Base-by-base conservation (phyloP, 1,140 invertebrate genomes). In the Acromyrmex heyeri region DNA sequence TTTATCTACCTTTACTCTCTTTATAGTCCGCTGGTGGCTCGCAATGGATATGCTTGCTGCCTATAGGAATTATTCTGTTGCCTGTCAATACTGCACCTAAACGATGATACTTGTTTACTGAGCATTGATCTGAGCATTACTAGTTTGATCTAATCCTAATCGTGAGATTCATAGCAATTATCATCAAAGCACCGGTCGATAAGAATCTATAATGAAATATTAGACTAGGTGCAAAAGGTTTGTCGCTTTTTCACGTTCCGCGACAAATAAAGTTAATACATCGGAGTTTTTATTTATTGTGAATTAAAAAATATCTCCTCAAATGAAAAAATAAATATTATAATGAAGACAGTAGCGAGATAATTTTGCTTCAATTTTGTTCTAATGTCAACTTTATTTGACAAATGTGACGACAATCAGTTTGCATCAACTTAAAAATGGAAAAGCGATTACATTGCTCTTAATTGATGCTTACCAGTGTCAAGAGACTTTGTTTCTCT, bases 21-120 rank as follows among this genome's bases (percentile, higher is more conserved):
- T 95, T 95, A 95, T 95, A 96, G 92, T 96, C 96, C 88, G 96
- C 94, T 81, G 97, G 97, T 57, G 97, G 97, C 88, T 97, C 96
- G 92, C 97, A 97, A 95, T 97, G 97, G 88, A 97, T 96, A 95
- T 97, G 96, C 93, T 96, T 97, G 96, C 97, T 97, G 93, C 97
- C 97, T 93, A 97, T 96, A 91, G 97, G 97, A 95, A 97, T 96
- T 79, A 96, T 95, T 94, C 97, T 96, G 96, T 97, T 98, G 88
- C 97, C 97, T 87, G 97, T 97, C 92, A 97, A 95, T 90, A 91
- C 93, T 86, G 86, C 93, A 90, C 93, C 94, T 95, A 90, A 78
- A 92, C 88, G 87, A 92, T 87, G 85, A 93, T 67, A 88, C 88
- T 88, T 72, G 70, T 86, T 55, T n/a, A 64, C 76, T 67, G 64